Base-by-base conservation (phyloP, 35 echinoderm and acorn worm species). In the Stichopus chloronotus region DNA sequence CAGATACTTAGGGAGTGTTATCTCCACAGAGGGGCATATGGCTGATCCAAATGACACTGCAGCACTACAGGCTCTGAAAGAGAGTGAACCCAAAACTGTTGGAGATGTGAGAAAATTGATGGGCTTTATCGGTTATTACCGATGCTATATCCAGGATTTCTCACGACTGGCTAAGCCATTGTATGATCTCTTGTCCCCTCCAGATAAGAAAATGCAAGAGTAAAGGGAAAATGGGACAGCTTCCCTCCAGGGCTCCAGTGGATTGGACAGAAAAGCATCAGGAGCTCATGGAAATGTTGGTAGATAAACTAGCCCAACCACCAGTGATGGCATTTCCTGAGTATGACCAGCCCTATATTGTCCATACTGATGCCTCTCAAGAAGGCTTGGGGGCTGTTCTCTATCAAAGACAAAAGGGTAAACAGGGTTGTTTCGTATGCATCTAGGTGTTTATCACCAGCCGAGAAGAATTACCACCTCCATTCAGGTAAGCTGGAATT, bases 71-170 rank as follows among this genome's bases (percentile, higher is more conserved):
- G 56, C 78, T 7, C 53, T 94, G 25, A 94, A 96, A 55, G 72
- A 30, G 4, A 77, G 23, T 17, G 52, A 25, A 88, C 92, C 92
- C 5, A 24, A 56, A 17, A 91, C 88, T 69, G 90, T 94, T 52
- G 87, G 88, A 53, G 92, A 94, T 91, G 86, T 94, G 9, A 86
- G 95, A 24, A 94, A 94, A 85, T 10, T 96, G 21, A 63, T 94
- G 52, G 93, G 95, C 13, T 80, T 96, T 14, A 60, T 84, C 7
- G 93, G 95, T 3, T 96, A 96, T 65, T 96, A 96, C 56, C 77
- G 95, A 11, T 20, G 59, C 6, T 96, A 94, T 56, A 74, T 96
- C 52, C 84, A 87, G 17, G 54, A 92, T 59, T 93, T 93, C 58
- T 93, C 92, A 30, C 25, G 78, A 55, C n/a, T 85, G 24, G 84